Percentiles rank a stretch among this genome's conserved stretches.
Conservation (phyloP, 1,140 invertebrate genomes). For the Plutomurus gul region DNA sequence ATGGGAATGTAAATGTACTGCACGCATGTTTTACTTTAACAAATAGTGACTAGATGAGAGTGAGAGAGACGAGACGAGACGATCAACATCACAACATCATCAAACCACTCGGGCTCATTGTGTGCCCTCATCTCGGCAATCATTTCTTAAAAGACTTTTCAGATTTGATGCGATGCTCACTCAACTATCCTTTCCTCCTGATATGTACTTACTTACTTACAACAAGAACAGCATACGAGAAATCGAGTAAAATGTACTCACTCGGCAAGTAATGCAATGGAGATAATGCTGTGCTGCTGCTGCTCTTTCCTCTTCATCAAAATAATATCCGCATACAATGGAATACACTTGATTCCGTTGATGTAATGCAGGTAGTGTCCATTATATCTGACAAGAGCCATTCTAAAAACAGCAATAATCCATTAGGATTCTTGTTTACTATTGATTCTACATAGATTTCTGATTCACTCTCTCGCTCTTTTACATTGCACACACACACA, state of each 20-base stretch:
- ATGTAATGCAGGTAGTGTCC: slow-evolving; percentile 16
- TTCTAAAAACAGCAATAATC: slow-evolving; percentile 39
- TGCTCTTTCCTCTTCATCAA: slow-evolving; percentile 7
- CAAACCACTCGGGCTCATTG: not conserved
- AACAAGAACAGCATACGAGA: too few species aligned
- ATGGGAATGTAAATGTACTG: too few species aligned
- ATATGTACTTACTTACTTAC: too few species aligned
- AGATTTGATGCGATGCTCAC: not conserved
- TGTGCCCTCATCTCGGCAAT: not conserved
- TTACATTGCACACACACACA: too few species aligned
- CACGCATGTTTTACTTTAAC: too few species aligned
- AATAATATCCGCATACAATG: slow-evolving; percentile 24
- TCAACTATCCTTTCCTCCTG: not conserved
- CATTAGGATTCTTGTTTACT: slow-evolving; percentile 32
- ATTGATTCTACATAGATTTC: slow-evolving; percentile 38
- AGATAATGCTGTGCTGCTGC: not conserved
- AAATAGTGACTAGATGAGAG: not conserved
- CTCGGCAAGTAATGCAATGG: not conserved
- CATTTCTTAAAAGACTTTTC: slow-evolving; percentile 1
- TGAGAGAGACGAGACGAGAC: not conserved
- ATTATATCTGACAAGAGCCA: slow-evolving; percentile 34
- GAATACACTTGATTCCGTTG: slow-evolving; percentile 16
- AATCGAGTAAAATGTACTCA: too few species aligned
- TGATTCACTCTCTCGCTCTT: not conserved
- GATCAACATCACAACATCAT: not conserved